Conservation (phyloP, 2,113 vertebrate species). For the Cervus canadensis region DNA sequence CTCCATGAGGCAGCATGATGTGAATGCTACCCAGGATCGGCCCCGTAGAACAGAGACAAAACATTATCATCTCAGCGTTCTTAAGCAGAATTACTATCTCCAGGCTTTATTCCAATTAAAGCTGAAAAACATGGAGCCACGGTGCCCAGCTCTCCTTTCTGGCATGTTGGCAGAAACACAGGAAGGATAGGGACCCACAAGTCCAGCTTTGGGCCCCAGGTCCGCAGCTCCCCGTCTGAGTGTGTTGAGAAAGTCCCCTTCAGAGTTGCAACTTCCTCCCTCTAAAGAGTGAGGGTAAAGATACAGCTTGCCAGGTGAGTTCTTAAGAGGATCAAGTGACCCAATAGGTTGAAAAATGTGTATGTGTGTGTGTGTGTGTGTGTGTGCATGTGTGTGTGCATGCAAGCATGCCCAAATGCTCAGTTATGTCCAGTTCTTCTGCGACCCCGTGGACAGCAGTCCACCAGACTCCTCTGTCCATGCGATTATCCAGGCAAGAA, state of each 20-base stretch:
- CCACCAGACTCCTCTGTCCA: background rate
- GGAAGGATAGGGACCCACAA: background rate
- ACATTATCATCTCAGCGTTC: background rate
- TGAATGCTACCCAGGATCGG: background rate
- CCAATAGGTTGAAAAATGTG: background rate
- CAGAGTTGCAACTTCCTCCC: background rate
- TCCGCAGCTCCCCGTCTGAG: background rate
- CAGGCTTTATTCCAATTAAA: background rate
- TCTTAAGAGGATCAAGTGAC: background rate
- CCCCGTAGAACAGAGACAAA: background rate
- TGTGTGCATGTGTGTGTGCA: no score
- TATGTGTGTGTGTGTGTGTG: background rate
- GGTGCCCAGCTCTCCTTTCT: background rate
- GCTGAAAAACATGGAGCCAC: background rate
- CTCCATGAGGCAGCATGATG: background rate
- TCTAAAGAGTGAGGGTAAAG: background rate
- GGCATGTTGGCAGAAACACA: background rate
- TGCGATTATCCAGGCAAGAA: background rate
- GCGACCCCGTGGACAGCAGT: background rate
- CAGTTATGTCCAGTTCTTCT: background rate
- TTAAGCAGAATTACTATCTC: background rate
- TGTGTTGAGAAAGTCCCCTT: background rate
- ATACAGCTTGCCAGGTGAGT: background rate
- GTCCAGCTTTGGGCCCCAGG: background rate
- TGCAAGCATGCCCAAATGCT: background rate